These are phyloP conservation scores for Sorex maritimensis DNA, from an alignment of 2,797 vertebrate genomes.

Conservation along the genomic window DNA sequence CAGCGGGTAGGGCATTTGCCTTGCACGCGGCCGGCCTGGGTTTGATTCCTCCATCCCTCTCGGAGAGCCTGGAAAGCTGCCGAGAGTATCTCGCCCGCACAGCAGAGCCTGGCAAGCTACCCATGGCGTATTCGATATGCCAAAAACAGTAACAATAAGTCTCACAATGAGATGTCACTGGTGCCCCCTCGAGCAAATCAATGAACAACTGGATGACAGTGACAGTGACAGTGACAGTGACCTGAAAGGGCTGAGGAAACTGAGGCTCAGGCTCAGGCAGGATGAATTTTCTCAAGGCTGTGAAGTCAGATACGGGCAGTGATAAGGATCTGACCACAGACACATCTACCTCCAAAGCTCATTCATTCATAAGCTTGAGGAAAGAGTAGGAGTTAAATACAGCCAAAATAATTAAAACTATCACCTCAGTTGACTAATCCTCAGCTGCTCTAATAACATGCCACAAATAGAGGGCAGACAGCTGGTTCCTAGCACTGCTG, in stretches of 20 bases:
- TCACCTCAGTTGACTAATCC: constrained; percentile 44
- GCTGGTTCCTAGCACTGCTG: background rate
- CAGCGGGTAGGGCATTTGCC: too few species aligned
- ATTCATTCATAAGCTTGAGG: constrained; percentile 37
- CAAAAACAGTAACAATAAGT: too few species aligned
- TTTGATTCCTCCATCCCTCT: too few species aligned
- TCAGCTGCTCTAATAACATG: background rate
- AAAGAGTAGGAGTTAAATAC: constrained; percentile 52
- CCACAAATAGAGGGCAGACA: constrained; percentile 1
- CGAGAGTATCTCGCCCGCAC: too few species aligned
- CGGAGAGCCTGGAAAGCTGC: too few species aligned
- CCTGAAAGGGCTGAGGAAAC: background rate
- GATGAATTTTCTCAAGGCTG: background rate
- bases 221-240: too few species aligned
- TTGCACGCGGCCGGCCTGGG: too few species aligned
- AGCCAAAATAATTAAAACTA: constrained; percentile 63
- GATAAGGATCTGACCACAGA: background rate
- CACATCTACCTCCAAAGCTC: background rate
- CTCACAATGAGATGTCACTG: too few species aligned
- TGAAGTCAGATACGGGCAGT: constrained; percentile 16
- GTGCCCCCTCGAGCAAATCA: too few species aligned
- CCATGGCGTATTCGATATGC: too few species aligned
- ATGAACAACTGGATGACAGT: too few species aligned
- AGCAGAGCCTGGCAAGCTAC: too few species aligned
- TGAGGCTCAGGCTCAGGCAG: background rate